Percentiles rank a stretch among this genome's conserved stretches.
phyloP scores from a whole-genome alignment of 2,113 vertebrate species.

The Oryzias javanicus region DNA sequence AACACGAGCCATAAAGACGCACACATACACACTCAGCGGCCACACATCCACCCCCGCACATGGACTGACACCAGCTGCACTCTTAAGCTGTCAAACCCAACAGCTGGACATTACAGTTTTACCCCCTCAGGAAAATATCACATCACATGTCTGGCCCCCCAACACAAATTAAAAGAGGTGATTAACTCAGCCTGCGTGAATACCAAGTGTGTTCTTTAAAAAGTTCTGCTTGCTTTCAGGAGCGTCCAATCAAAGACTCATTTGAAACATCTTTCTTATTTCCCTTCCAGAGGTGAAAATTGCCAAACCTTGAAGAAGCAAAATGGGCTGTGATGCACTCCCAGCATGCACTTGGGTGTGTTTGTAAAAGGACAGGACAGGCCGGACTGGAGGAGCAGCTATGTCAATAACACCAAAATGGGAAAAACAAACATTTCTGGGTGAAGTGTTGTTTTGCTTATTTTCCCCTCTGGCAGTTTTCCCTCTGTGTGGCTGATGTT shows the following conservation, averaged over 20 bases:
- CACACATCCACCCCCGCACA: neutral
- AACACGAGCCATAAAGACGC: neutral
- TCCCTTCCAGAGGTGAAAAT: conserved; percentile 33
- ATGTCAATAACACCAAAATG: conserved; percentile 75
- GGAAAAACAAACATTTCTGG: conserved; percentile 74
- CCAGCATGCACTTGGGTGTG: conserved; percentile 69
- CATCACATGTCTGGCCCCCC: conserved; percentile 68
- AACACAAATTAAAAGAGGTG: conserved; percentile 75
- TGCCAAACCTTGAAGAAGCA: conserved; percentile 72
- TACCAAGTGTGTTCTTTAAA: neutral
- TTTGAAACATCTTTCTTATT: conserved; percentile 14
- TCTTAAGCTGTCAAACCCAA: conserved; percentile 57
- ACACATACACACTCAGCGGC: neutral
- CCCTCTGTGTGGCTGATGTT: conserved; percentile 15
- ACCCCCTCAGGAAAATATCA: conserved; percentile 73
- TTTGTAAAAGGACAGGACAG: conserved; percentile 75
- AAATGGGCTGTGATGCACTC: conserved; percentile 47
- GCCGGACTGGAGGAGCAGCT: conserved; percentile 74
- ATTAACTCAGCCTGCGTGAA: conserved; percentile 56
- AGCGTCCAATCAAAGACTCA: neutral
- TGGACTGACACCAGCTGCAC: conserved; percentile 56
- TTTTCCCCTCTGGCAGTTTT: conserved; percentile 45
- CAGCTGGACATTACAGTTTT: conserved; percentile 80
- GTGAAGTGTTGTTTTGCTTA: conserved; percentile 63
- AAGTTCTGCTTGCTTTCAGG: too few relatives aligned